These are phyloP conservation scores for Salmo trutta DNA, from an alignment of 2,797 vertebrate genomes.

Conservation along the genomic window DNA sequence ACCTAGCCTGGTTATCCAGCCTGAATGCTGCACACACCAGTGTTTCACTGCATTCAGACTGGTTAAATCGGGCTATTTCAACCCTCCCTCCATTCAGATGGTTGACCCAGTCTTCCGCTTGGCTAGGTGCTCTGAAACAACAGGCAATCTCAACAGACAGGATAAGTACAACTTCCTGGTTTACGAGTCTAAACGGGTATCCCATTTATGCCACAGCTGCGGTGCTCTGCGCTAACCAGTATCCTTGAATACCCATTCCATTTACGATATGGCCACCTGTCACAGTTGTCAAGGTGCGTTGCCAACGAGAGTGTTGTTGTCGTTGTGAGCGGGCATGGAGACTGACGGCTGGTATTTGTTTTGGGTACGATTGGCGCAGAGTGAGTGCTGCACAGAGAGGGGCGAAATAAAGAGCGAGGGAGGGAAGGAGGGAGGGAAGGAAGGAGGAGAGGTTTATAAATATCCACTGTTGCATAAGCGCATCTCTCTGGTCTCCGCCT, in stretches of 20 bases:
- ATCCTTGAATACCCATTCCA: background rate
- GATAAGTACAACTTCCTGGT: background rate
- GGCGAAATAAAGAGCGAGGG: constrained; percentile 23
- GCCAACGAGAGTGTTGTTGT: constrained; percentile 32
- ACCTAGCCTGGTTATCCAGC: background rate
- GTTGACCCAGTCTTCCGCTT: constrained; percentile 20
- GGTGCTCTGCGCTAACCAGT: constrained; percentile 28
- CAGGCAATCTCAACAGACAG: background rate
- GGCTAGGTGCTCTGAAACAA: background rate
- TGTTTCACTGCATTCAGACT: background rate
- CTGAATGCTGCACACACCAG: no score
- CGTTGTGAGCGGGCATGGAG: background rate
- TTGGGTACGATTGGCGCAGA: constrained; percentile 49
- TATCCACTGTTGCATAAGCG: constrained; percentile 75
- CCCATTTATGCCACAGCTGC: constrained; percentile 35
- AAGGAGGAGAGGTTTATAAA: constrained; percentile 72
- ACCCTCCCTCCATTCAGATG: background rate
- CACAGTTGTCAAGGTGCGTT: constrained; percentile 51
- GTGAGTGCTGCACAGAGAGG: background rate
- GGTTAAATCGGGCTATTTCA: background rate
- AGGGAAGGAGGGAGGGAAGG: background rate
- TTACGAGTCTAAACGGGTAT: background rate
- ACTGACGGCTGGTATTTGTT: constrained; percentile 46
- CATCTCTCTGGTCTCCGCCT: constrained; percentile 55
- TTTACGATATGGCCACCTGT: constrained; percentile 35